Evolutionary conservation across 2,797 vertebrate species (phyloP).

Genomic region (Alauda arvensis): DNA sequence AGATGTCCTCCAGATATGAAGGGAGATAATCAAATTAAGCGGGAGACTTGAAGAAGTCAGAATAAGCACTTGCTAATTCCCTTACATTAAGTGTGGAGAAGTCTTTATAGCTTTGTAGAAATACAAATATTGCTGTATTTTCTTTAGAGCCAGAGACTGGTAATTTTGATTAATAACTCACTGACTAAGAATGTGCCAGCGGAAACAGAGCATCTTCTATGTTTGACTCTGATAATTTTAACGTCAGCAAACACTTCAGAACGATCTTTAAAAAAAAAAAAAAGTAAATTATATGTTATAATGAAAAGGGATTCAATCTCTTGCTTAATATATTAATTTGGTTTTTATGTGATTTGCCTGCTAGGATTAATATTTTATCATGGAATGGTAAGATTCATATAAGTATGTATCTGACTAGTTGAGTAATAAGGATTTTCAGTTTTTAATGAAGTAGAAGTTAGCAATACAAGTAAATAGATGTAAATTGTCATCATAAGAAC

Average conservation of each 20-base stretch:
- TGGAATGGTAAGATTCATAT: not conserved
- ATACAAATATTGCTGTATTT: not conserved
- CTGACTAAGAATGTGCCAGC: not conserved
- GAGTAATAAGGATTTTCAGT: not conserved
- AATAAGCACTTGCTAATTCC: not conserved
- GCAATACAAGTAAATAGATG: not conserved
- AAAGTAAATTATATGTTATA: not conserved
- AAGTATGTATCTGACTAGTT: not conserved
- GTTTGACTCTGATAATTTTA: not conserved
- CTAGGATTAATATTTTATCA: not conserved
- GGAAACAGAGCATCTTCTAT: not conserved
- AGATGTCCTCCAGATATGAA: not conserved
- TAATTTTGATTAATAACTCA: conserved; percentile 30
- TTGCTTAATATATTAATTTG: not conserved
- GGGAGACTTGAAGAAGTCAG: not conserved
- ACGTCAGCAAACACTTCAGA: not conserved
- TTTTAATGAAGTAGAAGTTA: not conserved
- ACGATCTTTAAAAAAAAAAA: too few species aligned
- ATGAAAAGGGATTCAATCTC: not conserved
- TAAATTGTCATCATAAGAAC: not conserved
- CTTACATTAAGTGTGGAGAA: not conserved
- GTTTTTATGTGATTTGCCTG: not conserved
- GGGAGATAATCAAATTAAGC: conserved; percentile 7
- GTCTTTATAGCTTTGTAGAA: not conserved
- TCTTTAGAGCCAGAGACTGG: not conserved